Evolutionary conservation across 2,888 invertebrate species (phyloP).

Genomic region (Rhogogaster chlorosoma): DNA sequence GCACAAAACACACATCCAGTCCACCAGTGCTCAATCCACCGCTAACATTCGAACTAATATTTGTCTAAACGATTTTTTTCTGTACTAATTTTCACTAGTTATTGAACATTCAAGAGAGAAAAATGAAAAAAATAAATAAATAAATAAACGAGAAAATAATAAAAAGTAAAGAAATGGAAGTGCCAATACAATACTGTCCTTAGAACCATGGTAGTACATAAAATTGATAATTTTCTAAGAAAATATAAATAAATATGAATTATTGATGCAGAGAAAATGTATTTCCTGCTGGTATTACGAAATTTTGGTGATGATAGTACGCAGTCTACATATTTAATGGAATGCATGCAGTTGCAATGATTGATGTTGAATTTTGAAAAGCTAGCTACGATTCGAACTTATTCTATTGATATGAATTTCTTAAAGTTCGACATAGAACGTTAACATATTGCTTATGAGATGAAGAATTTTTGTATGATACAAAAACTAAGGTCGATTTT

Average conservation of each 20-base stretch:
- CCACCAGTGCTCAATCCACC: conserved; percentile 76
- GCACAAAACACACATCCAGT: conserved; percentile 78
- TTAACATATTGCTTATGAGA: background rate
- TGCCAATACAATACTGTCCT: conserved; percentile 49
- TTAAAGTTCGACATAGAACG: background rate
- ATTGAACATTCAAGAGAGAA: conserved; percentile 43
- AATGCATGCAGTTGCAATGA: conserved; percentile 46
- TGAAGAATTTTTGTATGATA: conserved; percentile 1
- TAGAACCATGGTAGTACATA: conserved; percentile 43
- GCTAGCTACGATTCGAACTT: background rate
- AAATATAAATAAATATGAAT: conserved; percentile 3
- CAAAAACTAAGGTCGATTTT: background rate
- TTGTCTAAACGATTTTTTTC: conserved; percentile 58
- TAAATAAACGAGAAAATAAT: background rate
- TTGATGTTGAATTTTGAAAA: conserved; percentile 30
- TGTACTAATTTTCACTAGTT: conserved; percentile 49
- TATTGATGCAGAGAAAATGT: conserved; percentile 17
- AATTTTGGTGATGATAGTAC: conserved; percentile 13
- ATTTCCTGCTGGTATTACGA: background rate
- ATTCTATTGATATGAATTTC: conserved; percentile 24
- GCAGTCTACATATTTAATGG: conserved; percentile 34
- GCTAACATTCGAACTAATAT: conserved; percentile 71
- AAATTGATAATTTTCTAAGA: conserved; percentile 1
- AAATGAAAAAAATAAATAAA: background rate
- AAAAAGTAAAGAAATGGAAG: conserved; percentile 4